A percentile compares a stretch with the other conserved stretches of the same genome.
Conservation (phyloP, 2,797 vertebrate species). For the Phrynocephalus guinanensis region DNA sequence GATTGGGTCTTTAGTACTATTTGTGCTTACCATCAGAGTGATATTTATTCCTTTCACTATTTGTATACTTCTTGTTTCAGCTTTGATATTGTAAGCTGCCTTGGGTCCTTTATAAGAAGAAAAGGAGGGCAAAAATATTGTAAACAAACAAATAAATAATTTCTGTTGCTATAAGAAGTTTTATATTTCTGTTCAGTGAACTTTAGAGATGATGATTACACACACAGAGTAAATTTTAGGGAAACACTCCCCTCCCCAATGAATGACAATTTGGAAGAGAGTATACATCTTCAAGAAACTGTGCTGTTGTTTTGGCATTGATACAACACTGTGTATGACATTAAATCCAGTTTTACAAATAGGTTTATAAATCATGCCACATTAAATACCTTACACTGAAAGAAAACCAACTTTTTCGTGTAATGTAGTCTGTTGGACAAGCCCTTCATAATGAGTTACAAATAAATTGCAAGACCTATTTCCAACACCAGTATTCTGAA, state of each 20-base stretch:
- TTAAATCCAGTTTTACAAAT: slow-evolving; percentile 45
- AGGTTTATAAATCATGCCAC: not conserved
- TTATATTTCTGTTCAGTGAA: slow-evolving; percentile 43
- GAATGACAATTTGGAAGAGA: slow-evolving; percentile 47
- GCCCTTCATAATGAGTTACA: not conserved
- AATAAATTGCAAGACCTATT: not conserved
- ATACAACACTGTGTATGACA: slow-evolving; percentile 31
- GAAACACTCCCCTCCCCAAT: slow-evolving; percentile 36
- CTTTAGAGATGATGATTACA: slow-evolving; percentile 27
- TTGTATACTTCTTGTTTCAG: too few relatives aligned
- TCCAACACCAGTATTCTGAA: slow-evolving; percentile 27
- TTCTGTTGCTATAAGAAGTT: slow-evolving; percentile 24
- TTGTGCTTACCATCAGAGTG: too few relatives aligned
- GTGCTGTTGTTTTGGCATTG: slow-evolving; percentile 18
- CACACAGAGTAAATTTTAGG: slow-evolving; percentile 15
- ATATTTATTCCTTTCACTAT: too few relatives aligned
- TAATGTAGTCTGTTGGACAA: not conserved
- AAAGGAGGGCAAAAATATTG: too few relatives aligned
- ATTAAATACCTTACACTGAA: slow-evolving; percentile 4
- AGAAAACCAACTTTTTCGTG: not conserved
- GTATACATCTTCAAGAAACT: slow-evolving; percentile 32
- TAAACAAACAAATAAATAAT: too few relatives aligned
- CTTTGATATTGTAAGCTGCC: too few relatives aligned
- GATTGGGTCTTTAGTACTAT: too few relatives aligned
- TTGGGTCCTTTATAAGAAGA: too few relatives aligned